Percentiles rank a stretch among this genome's conserved stretches.
Evolutionary conservation across 2,888 invertebrate genomes (phyloP).

Genomic region (Pristionchus arcanus): DNA sequence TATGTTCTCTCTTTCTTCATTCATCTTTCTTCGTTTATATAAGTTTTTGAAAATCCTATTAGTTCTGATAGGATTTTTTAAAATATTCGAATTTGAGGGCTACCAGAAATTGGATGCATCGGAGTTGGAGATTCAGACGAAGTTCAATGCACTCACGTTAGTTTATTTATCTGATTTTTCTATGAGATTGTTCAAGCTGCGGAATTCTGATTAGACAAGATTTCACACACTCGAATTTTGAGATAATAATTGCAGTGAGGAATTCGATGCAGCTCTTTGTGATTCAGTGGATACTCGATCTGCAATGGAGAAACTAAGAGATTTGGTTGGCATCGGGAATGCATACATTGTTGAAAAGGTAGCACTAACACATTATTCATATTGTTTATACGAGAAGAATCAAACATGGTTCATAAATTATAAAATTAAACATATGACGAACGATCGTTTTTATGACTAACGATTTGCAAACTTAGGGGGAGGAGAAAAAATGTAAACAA

Average conservation of each 20-base stretch:
- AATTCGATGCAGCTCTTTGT: constrained; percentile 74
- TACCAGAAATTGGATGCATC: constrained; percentile 68
- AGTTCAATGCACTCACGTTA: constrained; percentile 61
- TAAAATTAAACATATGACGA: too few relatives aligned
- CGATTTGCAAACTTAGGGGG: too few relatives aligned
- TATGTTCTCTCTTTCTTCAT: neutral
- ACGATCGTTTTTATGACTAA: too few relatives aligned
- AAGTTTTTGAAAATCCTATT: too few relatives aligned
- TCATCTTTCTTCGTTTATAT: too few relatives aligned
- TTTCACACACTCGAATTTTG: too few relatives aligned
- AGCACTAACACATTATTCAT: too few relatives aligned
- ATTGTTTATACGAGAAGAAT: too few relatives aligned
- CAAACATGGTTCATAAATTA: too few relatives aligned
- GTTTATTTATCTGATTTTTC: constrained; percentile 45
- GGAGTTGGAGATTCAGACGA: constrained; percentile 67
- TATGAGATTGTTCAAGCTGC: constrained; percentile 79
- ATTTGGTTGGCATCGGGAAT: constrained; percentile 90
- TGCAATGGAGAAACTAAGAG: constrained; percentile 89
- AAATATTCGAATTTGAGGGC: constrained; percentile 57
- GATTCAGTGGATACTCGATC: constrained; percentile 94
- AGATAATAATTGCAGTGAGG: constrained; percentile 83
- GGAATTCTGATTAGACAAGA: too few relatives aligned
- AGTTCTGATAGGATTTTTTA: too few relatives aligned
- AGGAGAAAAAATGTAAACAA: too few relatives aligned
- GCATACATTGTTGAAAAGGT: constrained; percentile 85